phyloP scores from a whole-genome alignment of 2,888 invertebrate species.

The Harpagoxenus sublaevis region DNA sequence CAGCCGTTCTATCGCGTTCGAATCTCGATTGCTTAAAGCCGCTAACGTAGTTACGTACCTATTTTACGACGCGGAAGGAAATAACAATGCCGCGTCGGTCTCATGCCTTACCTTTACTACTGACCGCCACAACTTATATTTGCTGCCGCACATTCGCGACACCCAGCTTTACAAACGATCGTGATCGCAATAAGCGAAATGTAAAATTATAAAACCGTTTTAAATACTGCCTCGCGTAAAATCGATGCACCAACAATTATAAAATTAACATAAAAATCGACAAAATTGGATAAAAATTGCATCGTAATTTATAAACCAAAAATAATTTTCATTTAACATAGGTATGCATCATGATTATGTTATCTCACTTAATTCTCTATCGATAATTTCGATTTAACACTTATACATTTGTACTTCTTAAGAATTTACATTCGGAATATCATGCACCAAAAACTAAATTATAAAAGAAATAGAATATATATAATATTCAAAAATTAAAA shows the following conservation, averaged over 20 bases:
- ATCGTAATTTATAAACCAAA: background rate
- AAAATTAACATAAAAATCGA: background rate
- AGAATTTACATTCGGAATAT: conserved; percentile 11
- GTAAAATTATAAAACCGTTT: background rate
- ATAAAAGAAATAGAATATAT: conserved; percentile 1
- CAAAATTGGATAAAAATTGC: background rate
- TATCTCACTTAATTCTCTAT: background rate
- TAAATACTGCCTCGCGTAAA: background rate
- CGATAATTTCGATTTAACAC: background rate
- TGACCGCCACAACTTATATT: conserved; percentile 33
- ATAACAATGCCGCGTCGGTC: conserved; percentile 30
- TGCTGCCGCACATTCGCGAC: background rate
- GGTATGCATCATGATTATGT: background rate
- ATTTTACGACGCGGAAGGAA: conserved; percentile 44
- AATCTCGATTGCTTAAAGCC: conserved; percentile 54
- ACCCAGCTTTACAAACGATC: background rate
- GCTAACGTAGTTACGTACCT: conserved; percentile 49
- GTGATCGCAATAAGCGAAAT: background rate
- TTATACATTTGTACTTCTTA: background rate
- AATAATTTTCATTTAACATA: conserved; percentile 22
- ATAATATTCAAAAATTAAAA: background rate
- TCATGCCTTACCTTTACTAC: conserved; percentile 44
- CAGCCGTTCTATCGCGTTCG: conserved; percentile 47
- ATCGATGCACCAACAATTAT: background rate
- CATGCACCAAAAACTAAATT: background rate